Evolutionary conservation across 1,140 invertebrate genomes (phyloP), one percentile per base, ranked within the genome.

Genomic region (Octopus bimaculoides): DNA sequence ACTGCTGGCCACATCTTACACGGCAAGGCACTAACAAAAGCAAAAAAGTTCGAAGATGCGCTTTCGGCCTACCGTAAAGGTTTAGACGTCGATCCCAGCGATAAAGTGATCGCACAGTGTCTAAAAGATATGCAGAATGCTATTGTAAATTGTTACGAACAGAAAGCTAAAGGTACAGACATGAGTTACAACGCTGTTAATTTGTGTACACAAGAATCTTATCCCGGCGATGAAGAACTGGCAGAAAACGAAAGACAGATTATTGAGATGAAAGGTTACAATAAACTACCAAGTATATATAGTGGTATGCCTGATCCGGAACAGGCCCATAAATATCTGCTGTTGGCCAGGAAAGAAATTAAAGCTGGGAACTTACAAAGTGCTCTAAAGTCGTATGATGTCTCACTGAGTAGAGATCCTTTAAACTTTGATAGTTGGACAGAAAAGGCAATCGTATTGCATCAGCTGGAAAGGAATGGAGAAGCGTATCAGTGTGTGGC

Each of bases 211-310:
- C 83, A 84, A 69, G 81, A 82, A 8, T 78, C 83, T 3, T 86
- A 84, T 55, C 83, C 85, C 0, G 85, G 85, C 12, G 85, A 86
- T 56, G 81, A 83, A 9, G 82, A 84, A 54, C 77, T 86, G n/a
- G 75, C 82, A 69, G 12, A n/a, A 0, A 54, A 81, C n/a, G 85
- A 86, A 54, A 79, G 54, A 9, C 83, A 86, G 20, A 83, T 86
- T 52, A 83, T 86, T 79, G 66, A 74, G 0, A 78, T 78, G 12
- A 83, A 84, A 81, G 81, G 82, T 52, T 77, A 84, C 69, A 79
- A 78, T 66, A 79, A 84, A 61, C 75, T 81, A 6, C 84, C 84
- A 17, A 54, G 74, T n/a, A 14, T 85, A 9, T 55, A 81, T 14
- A 54, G 75, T 17, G 20, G 66, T 52, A 52, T 79, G 6, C 75